These are phyloP conservation scores for Pelodiscus sinensis DNA, from an alignment of 2,113 vertebrate genomes.

Conservation along the genomic window DNA sequence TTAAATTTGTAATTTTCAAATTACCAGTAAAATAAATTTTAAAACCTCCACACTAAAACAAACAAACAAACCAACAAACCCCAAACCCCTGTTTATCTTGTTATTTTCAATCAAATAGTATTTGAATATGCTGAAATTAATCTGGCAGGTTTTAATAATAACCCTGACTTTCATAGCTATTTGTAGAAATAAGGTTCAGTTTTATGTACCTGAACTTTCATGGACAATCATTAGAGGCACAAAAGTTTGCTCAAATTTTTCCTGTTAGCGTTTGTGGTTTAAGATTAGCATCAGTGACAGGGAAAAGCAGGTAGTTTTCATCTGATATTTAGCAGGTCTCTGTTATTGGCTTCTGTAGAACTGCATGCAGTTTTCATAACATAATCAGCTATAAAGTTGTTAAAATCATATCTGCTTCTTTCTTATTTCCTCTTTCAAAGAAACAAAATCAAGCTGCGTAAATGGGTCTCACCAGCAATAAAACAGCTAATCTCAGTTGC, in stretches of 20 bases:
- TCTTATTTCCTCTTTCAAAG: background rate
- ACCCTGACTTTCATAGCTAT: background rate
- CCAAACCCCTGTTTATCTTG: background rate
- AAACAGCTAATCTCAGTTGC: background rate
- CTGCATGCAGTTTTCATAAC: background rate
- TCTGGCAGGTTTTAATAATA: background rate
- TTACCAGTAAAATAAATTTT: background rate
- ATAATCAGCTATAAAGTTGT: background rate
- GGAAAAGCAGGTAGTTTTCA: background rate
- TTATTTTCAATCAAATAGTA: background rate
- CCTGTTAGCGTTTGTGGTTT: background rate
- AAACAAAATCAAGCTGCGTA: background rate
- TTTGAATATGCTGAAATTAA: slow-evolving; percentile 26
- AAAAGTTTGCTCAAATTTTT: background rate
- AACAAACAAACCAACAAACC: background rate
- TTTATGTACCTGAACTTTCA: background rate
- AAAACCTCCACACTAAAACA: background rate
- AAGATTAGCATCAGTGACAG: accelerated
- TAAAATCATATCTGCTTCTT: background rate
- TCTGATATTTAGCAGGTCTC: background rate
- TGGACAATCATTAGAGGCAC: background rate
- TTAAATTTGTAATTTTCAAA: slow-evolving; percentile 16
- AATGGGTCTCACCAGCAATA: background rate
- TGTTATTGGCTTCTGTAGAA: background rate
- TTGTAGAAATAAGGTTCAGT: background rate